A percentile compares a stretch with the other conserved stretches of the same genome.
phyloP scores from a whole-genome alignment of 2,113 vertebrate species.

The Eretmochelys imbricata region DNA sequence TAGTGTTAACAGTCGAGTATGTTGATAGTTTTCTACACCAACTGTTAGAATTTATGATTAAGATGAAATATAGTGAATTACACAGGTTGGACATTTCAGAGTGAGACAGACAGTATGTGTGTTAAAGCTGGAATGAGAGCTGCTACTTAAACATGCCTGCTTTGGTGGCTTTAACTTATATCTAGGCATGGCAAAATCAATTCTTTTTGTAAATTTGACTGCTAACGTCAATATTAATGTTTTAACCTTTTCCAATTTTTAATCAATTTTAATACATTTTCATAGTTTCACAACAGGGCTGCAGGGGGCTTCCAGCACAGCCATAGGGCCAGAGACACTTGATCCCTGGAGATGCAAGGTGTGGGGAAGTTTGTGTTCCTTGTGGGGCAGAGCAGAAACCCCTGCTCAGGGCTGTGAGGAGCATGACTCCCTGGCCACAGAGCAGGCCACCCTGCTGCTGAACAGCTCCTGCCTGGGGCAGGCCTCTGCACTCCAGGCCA shows the following conservation, averaged over 20 bases:
- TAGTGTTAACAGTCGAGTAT: not conserved
- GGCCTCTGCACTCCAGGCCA: no score
- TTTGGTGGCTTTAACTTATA: not conserved
- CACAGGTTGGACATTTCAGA: rapidly evolving
- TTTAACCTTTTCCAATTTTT: not conserved
- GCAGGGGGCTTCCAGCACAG: not conserved
- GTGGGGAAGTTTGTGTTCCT: no score
- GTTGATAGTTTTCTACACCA: rapidly evolving
- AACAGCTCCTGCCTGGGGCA: no score
- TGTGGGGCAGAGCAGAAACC: no score
- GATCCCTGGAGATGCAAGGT: no score
- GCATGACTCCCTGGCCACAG: no score
- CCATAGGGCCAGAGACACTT: no score
- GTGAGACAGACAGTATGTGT: not conserved
- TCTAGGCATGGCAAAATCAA: not conserved
- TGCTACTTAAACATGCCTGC: not conserved
- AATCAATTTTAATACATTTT: not conserved
- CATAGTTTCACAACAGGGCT: not conserved
- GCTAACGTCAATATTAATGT: not conserved
- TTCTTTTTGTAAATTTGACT: not conserved
- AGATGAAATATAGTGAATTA: not conserved
- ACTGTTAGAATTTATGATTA: not conserved
- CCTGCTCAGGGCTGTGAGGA: no score
- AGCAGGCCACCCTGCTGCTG: no score
- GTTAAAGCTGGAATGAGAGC: not conserved